phyloP scores from a whole-genome alignment of 2,797 vertebrate species.

The Enteromius treurensis region DNA sequence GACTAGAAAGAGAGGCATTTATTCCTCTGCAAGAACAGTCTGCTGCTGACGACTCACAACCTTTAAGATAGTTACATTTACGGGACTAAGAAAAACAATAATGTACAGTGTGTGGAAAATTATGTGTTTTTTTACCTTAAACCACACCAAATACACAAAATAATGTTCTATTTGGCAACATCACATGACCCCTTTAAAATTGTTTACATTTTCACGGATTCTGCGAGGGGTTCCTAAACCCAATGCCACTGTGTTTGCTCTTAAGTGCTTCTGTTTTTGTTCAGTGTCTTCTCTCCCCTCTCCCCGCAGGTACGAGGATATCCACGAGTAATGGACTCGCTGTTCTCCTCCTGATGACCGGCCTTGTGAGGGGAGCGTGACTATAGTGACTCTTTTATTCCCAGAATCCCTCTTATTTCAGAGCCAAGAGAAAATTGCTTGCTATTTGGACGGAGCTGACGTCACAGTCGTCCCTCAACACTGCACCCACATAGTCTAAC shows the following conservation, averaged over 20 bases:
- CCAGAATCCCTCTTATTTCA: constrained; percentile 85
- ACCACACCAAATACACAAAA: no score
- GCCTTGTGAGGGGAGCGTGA: constrained; percentile 90
- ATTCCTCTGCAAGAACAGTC: no score
- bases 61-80: no score
- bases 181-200: no score
- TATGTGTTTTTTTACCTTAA: no score
- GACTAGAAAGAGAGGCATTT: no score
- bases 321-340: constrained; percentile 89
- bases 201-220: no score
- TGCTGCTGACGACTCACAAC: no score
- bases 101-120: no score
- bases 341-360: constrained; percentile 88
- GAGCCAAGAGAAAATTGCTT: constrained; percentile 90
- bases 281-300: constrained; percentile 74
- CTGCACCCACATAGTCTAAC: constrained; percentile 87
- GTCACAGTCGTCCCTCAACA: constrained; percentile 85
- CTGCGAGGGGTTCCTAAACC: no score
- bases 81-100: no score
- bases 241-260: background rate
- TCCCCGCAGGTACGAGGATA: constrained; percentile 92
- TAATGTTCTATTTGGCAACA: no score
- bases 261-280: background rate
- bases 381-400: constrained; percentile 86
- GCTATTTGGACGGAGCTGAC: constrained; percentile 86